phyloP scores from a whole-genome alignment of 2,797 vertebrate species.

The Phyllotis vaccarum region DNA sequence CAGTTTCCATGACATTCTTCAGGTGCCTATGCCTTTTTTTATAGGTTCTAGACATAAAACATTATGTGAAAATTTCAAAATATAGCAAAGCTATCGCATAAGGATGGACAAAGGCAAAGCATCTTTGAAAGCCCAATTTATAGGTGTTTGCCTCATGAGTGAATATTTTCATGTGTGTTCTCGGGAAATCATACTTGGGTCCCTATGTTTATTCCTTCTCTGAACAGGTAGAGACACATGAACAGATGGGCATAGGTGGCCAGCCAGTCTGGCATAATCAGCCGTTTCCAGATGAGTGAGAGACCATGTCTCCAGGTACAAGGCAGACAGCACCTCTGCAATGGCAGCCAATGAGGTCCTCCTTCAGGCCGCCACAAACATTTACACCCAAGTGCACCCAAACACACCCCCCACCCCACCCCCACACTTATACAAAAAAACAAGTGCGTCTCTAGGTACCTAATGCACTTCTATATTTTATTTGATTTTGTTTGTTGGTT shows the following conservation, averaged over 20 bases:
- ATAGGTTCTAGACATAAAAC: background rate
- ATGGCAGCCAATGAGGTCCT: too few species aligned
- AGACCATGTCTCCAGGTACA: background rate
- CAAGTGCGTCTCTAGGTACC: background rate
- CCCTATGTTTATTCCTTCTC: background rate
- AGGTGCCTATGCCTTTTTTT: background rate
- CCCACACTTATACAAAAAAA: background rate
- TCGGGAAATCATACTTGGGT: too few species aligned
- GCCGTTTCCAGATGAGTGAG: background rate
- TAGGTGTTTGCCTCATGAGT: background rate
- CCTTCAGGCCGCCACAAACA: background rate
- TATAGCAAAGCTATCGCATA: background rate
- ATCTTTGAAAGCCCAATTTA: background rate
- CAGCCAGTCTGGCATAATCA: too few species aligned
- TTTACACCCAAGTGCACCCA: background rate
- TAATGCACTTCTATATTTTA: background rate
- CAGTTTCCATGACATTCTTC: background rate
- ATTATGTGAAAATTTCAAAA: background rate
- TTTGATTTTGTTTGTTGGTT: too few species aligned
- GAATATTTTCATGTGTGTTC: background rate
- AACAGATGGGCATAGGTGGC: background rate
- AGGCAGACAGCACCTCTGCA: background rate
- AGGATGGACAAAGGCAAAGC: background rate
- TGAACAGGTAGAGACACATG: fast-evolving
- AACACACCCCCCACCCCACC: too few species aligned